phyloP scores from a whole-genome alignment of 2,113 vertebrate species.

The Callipepla squamata region DNA sequence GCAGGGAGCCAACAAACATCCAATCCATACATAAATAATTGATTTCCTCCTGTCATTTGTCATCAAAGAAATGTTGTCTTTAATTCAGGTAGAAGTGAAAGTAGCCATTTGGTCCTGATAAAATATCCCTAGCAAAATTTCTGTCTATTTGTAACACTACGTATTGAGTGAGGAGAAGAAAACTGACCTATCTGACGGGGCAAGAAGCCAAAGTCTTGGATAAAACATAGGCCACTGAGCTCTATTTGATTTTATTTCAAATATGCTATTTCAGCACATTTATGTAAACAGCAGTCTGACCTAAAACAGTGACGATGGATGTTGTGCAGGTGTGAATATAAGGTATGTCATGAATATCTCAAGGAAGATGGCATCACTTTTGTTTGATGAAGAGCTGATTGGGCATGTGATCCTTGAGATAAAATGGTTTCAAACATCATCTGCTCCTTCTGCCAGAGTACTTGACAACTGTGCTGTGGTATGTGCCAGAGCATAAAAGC shows the following conservation, averaged over 20 bases:
- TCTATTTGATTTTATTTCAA: background rate
- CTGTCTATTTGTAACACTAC: background rate
- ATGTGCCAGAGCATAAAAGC: constrained; percentile 20
- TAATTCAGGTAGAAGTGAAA: background rate
- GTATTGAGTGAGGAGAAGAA: background rate
- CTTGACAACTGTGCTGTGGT: background rate
- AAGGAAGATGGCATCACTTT: background rate
- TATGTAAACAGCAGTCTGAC: background rate
- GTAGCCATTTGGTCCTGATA: background rate
- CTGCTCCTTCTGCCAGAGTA: background rate
- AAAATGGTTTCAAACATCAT: background rate
- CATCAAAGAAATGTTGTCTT: background rate
- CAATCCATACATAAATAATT: background rate
- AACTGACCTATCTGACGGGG: background rate
- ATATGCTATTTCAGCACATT: background rate
- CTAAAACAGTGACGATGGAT: background rate
- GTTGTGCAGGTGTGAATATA: background rate
- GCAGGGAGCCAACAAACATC: background rate
- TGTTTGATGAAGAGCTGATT: background rate
- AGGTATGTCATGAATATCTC: background rate
- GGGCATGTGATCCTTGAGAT: background rate
- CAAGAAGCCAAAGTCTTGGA: background rate
- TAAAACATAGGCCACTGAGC: background rate
- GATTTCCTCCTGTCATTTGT: background rate
- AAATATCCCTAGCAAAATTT: background rate